Base-by-base conservation (phyloP, 2,888 invertebrate genomes). In the Slavum lentiscoides region DNA sequence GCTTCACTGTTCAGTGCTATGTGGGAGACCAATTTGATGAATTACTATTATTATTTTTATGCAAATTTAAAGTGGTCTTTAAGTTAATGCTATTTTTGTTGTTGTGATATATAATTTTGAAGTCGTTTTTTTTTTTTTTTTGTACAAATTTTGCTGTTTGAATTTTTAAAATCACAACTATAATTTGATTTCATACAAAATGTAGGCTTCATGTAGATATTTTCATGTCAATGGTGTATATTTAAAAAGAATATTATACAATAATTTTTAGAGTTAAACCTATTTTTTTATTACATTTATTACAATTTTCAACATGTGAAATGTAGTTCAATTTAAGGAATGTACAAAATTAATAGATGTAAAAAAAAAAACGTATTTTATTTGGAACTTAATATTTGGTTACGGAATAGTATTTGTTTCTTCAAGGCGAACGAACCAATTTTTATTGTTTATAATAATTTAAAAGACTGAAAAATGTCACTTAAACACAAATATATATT, bases 221-320 rank as follows among this genome's bases (percentile, higher is more conserved):
- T 80, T 64, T 66, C 72, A 58, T 72, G 80, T 80, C 64, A 64
- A 70, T 72, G 64, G 72, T 80, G 66, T 80, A 80, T 80, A 80
- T 80, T 72, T 39, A 43, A 55, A 72, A 77, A 15, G 2, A 67
- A 74, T 13, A 76, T 76, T 70, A 80, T 80, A 80, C 80, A 80
- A 80, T 66, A 72, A 72, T 80, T 80, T 70, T 80, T 70, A 80
- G 70, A 70, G 72, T 74, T 75, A 39, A 66, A 49, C 23, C 55
- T 80, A 72, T 77, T 72, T 80, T 80, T 80, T 76, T 76, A 76
- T 76, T 76, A 76, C 43, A 59, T 80, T 76, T 76, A 76, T 76
- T 76, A 76, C 43, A 59, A 59, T 59, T 59, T 68, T 59, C 39
- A 76, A 68, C 58, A 0, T 37, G 39, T 30, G 53, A 64, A 53